Percentiles rank a stretch among this genome's conserved stretches.
phyloP scores from a whole-genome alignment of 2,888 invertebrate genomes.

The Nudaria mundana region DNA sequence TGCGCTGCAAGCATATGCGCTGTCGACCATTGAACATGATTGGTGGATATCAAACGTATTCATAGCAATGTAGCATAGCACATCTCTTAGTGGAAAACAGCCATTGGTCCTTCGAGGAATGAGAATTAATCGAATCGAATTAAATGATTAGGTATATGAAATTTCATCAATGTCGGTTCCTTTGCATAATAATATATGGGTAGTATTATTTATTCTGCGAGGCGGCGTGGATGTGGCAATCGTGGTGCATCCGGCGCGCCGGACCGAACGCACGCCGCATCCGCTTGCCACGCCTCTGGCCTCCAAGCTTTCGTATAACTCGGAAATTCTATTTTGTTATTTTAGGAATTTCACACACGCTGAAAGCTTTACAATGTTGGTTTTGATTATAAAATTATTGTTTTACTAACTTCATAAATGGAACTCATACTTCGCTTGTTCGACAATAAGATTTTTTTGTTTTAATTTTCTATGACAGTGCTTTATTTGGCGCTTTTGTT shows the following conservation, averaged over 20 bases:
- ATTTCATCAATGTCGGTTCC: conserved; percentile 12
- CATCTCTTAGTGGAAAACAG: too few species aligned
- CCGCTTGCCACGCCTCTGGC: conserved; percentile 43
- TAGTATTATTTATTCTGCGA: conserved; percentile 31
- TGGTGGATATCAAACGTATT: too few species aligned
- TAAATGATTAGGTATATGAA: too few species aligned
- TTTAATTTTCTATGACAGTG: conserved; percentile 8
- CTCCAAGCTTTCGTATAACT: conserved; percentile 25
- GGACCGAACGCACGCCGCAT: conserved; percentile 57
- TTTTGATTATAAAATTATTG: conserved; percentile 59
- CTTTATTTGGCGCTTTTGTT: conserved; percentile 4
- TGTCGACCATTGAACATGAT: too few species aligned
- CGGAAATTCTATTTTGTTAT: conserved; percentile 56
- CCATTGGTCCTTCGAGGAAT: too few species aligned
- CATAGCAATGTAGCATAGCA: too few species aligned
- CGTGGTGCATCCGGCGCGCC: conserved; percentile 51
- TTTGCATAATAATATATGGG: conserved; percentile 19
- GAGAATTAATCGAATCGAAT: too few species aligned
- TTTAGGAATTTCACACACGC: conserved; percentile 40
- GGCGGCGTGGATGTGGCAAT: conserved; percentile 61
- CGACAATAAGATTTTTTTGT: conserved; percentile 31
- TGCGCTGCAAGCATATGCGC: too few species aligned
- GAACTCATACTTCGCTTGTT: conserved; percentile 38
- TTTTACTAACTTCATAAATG: conserved; percentile 50
- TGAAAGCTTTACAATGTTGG: conserved; percentile 60